phyloP scores from a whole-genome alignment of 2,888 invertebrate species.

The Choreutis nemorana region DNA sequence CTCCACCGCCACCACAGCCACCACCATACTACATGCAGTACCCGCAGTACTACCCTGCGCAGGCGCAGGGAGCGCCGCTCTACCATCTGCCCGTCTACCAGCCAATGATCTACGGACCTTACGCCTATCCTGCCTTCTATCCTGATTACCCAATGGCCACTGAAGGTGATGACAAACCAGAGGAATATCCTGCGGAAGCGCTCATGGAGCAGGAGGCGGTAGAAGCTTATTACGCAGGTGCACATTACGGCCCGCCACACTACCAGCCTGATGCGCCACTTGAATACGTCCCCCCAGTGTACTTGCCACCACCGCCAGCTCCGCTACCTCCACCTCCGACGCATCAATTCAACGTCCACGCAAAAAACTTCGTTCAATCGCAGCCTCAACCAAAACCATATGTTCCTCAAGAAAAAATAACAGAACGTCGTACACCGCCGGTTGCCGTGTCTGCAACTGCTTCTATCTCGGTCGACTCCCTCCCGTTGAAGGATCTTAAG shows the following conservation, averaged over 20 bases:
- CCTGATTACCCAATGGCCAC: slow-evolving; percentile 53
- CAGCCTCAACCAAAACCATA: slow-evolving; percentile 36
- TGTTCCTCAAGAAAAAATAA: slow-evolving; percentile 28
- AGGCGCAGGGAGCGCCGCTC: slow-evolving; percentile 61
- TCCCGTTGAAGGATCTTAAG: slow-evolving; percentile 54
- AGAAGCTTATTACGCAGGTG: slow-evolving; percentile 51
- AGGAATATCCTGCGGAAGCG: slow-evolving; percentile 51
- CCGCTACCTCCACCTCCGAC: slow-evolving; percentile 35
- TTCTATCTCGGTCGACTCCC: slow-evolving; percentile 30
- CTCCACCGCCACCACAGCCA: slow-evolving; percentile 39
- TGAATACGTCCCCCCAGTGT: slow-evolving; percentile 54
- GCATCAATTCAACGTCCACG: slow-evolving; percentile 59
- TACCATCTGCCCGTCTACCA: slow-evolving; percentile 62
- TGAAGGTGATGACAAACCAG: slow-evolving; percentile 55
- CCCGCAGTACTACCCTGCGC: slow-evolving; percentile 58
- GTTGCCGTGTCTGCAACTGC: slow-evolving; percentile 24
- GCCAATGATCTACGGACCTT: slow-evolving; percentile 51
- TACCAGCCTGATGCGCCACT: slow-evolving; percentile 45
- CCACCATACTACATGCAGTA: slow-evolving; percentile 50
- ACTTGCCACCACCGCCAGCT: slow-evolving; percentile 43
- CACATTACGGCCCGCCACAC: slow-evolving; percentile 40
- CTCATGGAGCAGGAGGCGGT: slow-evolving; percentile 59
- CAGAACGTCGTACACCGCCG: slow-evolving; percentile 27
- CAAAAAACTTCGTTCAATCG: slow-evolving; percentile 55
- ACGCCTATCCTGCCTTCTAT: slow-evolving; percentile 55